Percentiles rank a stretch among this genome's conserved stretches.
Conservation (phyloP, 2,113 vertebrate genomes). For the Helogale parvula region DNA sequence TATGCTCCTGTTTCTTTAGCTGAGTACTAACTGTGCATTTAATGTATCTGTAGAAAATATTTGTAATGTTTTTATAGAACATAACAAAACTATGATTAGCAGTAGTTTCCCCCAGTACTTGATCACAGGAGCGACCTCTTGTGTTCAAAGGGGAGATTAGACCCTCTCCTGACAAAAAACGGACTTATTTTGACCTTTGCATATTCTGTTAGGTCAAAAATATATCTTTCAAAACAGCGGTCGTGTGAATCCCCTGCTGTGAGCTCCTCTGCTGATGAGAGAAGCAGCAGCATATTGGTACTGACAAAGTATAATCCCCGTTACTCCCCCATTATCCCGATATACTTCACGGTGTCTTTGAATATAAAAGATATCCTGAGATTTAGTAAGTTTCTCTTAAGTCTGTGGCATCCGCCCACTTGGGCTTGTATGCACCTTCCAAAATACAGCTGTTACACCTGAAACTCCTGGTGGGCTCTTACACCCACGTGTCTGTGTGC, state of each 20-base stretch:
- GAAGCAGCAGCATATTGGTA: background rate
- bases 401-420: background rate
- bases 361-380: background rate
- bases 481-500: background rate
- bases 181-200: conserved; percentile 74
- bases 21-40: background rate
- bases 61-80: conserved; percentile 58
- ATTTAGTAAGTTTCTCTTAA: conserved; percentile 22
- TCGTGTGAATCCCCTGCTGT: background rate
- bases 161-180: conserved; percentile 16
- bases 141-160: conserved; percentile 77
- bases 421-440: background rate
- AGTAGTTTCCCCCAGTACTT: conserved; percentile 52
- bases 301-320: background rate
- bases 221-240: background rate
- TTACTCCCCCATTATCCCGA: background rate
- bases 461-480: background rate
- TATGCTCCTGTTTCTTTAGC: background rate
- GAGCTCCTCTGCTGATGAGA: background rate
- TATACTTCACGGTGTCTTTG: background rate
- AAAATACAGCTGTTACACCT: background rate
- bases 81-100: conserved; percentile 69
- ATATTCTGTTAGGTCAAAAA: background rate
- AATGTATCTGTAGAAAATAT: conserved; percentile 3
- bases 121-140: conserved; percentile 87